phyloP scores from a whole-genome alignment of 2,113 vertebrate genomes.

The Cottus gobio region DNA sequence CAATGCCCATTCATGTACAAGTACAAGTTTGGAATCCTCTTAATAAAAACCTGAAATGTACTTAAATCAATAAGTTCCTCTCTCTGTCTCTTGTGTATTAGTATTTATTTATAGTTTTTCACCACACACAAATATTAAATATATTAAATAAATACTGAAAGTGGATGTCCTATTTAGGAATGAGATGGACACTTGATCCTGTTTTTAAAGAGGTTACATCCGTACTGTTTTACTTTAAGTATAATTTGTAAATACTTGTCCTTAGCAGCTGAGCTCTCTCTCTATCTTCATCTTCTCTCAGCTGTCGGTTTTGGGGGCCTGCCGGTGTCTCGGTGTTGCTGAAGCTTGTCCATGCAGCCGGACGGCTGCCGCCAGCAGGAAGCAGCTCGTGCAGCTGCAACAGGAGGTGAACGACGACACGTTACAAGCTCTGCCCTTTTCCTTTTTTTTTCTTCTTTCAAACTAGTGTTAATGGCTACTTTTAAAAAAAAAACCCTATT shows the following conservation, averaged over 20 bases:
- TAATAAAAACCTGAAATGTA: too few species aligned
- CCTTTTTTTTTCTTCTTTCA: not conserved
- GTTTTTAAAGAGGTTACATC: not conserved
- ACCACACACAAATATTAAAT: too few species aligned
- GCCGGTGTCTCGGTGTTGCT: conserved; percentile 78
- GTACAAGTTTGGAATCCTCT: too few species aligned
- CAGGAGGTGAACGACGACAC: conserved; percentile 85
- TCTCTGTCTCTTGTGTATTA: too few species aligned
- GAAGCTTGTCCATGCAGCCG: conserved; percentile 88
- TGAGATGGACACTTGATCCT: not conserved
- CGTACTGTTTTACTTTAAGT: not conserved
- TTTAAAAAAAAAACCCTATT: too few species aligned
- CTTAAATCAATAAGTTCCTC: too few species aligned
- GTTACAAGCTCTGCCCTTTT: not conserved
- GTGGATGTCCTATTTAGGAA: not conserved
- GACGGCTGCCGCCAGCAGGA: conserved; percentile 85
- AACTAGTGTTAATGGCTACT: not conserved
- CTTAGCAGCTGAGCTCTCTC: not conserved
- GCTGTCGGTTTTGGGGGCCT: conserved; percentile 90
- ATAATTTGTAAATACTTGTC: not conserved
- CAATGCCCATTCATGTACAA: too few species aligned
- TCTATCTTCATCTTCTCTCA: conserved; percentile 57
- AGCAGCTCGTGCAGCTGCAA: conserved; percentile 86
- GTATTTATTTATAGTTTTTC: too few species aligned
- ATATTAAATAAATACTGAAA: not conserved